phyloP scores from a whole-genome alignment of 2,113 vertebrate genomes.

The Alexandromys fortis region DNA sequence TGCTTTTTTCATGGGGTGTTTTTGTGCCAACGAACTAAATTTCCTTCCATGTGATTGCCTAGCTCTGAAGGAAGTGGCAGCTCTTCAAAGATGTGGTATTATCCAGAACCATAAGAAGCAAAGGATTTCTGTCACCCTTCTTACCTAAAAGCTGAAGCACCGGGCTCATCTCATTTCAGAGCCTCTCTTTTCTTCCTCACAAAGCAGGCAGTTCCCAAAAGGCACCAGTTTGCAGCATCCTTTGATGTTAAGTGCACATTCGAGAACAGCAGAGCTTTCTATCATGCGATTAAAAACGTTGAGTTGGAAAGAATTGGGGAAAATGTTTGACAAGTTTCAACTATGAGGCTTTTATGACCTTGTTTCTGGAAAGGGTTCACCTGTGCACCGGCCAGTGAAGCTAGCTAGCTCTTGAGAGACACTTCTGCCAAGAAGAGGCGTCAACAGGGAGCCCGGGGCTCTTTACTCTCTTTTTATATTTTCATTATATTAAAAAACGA shows the following conservation, averaged over 20 bases:
- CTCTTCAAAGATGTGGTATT: neutral
- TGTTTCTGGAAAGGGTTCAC: conserved; percentile 46
- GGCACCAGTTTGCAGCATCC: neutral
- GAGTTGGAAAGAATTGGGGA: neutral
- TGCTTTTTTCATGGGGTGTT: neutral
- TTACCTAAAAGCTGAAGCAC: neutral
- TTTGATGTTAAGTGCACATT: neutral
- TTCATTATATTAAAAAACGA: neutral
- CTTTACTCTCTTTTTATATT: neutral
- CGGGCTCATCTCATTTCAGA: too few species aligned
- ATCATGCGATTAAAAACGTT: neutral
- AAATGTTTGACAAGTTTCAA: neutral
- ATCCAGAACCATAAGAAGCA: neutral
- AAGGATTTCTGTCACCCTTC: neutral
- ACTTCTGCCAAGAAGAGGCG: neutral
- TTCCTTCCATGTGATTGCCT: neutral
- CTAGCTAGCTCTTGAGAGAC: neutral
- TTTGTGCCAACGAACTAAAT: conserved; percentile 34
- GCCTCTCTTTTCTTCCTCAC: neutral
- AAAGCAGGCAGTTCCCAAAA: neutral
- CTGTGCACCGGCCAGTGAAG: neutral
- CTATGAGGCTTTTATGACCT: neutral
- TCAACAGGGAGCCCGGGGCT: neutral
- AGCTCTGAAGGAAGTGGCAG: neutral
- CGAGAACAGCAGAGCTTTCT: neutral